A percentile compares a stretch with the other conserved stretches of the same genome.
These are phyloP conservation scores for Dryocosmus kuriphilus DNA, from an alignment of 2,888 invertebrate species.

Conservation along the genomic window DNA sequence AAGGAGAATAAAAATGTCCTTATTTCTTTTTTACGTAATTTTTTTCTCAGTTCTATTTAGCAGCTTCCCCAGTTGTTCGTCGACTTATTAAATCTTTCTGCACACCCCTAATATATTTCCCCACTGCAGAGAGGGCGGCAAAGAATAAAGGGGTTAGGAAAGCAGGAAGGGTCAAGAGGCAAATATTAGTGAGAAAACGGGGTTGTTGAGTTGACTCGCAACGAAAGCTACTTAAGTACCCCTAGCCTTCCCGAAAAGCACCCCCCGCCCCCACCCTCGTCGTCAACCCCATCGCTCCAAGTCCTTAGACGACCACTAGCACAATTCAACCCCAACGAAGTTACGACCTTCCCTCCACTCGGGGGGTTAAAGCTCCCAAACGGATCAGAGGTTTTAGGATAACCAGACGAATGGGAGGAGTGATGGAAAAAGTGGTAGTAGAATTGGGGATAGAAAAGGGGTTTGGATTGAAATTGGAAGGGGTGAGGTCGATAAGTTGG, in stretches of 20 bases:
- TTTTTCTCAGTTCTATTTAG: neutral
- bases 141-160: constrained; percentile 50
- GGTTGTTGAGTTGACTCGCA: constrained; percentile 69
- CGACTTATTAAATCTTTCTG: constrained; percentile 32
- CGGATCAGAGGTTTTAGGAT: constrained; percentile 55
- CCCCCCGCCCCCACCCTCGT: constrained; percentile 53
- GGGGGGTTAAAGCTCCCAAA: constrained; percentile 68
- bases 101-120: neutral
- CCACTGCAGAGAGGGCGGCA: constrained; percentile 2
- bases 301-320: constrained; percentile 58
- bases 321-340: constrained; percentile 66
- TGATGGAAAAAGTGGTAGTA: constrained; percentile 36
- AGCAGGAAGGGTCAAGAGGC: constrained; percentile 73
- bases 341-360: constrained; percentile 61
- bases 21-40: neutral
- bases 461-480: neutral
- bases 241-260: constrained; percentile 58
- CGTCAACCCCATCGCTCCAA: constrained; percentile 50
- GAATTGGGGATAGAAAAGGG: neutral
- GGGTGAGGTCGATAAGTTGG: constrained; percentile 12
- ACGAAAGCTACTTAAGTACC: constrained; percentile 76
- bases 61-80: neutral
- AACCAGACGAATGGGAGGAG: constrained; percentile 40
- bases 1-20: neutral
- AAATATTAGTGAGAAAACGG: constrained; percentile 77